Percentiles rank a stretch among this genome's conserved stretches.
Evolutionary conservation across 64 coral and sea anemone species (phyloP).

Genomic region (Montipora cactus): DNA sequence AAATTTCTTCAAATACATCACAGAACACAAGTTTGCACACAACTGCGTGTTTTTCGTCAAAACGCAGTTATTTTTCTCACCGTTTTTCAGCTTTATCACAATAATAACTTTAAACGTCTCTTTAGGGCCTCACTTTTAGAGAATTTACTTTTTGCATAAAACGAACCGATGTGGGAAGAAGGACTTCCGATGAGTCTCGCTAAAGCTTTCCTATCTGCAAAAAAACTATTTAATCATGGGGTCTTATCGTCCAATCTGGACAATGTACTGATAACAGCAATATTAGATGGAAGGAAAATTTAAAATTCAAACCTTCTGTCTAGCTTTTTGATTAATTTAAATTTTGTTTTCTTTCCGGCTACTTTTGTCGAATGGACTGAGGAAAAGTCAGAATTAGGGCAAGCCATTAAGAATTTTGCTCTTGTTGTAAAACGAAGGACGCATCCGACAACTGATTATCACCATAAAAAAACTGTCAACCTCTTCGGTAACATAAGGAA

Average conservation of each 20-base stretch:
- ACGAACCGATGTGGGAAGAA: slow-evolving; percentile 18
- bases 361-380: background rate
- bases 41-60: background rate
- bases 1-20: background rate
- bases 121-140: slow-evolving; percentile 37
- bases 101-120: slow-evolving; percentile 18
- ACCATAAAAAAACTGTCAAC: background rate
- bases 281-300: slow-evolving; percentile 47
- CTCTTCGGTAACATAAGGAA: background rate
- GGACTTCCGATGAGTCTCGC: slow-evolving; percentile 33
- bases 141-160: slow-evolving; percentile 26
- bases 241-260: slow-evolving; percentile 21
- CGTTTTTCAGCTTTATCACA: background rate
- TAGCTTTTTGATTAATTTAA: slow-evolving; percentile 25
- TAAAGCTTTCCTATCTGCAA: slow-evolving; percentile 20
- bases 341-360: slow-evolving; percentile 4
- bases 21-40: background rate
- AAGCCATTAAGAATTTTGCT: background rate
- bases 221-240: slow-evolving; percentile 33
- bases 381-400: too few relatives aligned
- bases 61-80: background rate
- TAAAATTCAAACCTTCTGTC: slow-evolving; percentile 38
- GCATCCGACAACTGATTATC: background rate
- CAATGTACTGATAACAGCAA: slow-evolving; percentile 43
- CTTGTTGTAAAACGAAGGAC: too few relatives aligned